phyloP scores from a whole-genome alignment of 2,113 vertebrate species.

The Laterallus jamaicensis region DNA sequence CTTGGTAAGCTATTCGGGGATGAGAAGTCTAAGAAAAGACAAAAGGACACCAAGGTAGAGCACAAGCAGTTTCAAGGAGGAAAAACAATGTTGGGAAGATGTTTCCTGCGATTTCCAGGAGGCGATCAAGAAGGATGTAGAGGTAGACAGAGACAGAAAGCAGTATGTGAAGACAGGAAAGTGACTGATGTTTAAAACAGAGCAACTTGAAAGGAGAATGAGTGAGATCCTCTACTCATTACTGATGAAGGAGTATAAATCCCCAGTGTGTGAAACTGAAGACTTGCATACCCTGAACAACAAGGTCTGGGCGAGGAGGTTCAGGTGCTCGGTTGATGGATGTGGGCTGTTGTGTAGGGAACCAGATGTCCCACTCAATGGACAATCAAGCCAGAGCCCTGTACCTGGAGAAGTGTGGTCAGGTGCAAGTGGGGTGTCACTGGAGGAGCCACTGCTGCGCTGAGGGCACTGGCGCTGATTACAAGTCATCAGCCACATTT shows the following conservation, averaged over 20 bases:
- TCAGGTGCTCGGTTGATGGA: background rate
- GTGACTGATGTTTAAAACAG: background rate
- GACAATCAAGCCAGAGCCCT: background rate
- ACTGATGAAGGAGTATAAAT: background rate
- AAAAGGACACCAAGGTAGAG: background rate
- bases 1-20: background rate
- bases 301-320: background rate
- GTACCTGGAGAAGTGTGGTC: background rate
- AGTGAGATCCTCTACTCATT: background rate
- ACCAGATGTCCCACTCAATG: accelerated
- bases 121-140: background rate
- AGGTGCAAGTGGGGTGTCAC: background rate
- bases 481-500: background rate
- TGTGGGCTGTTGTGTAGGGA: background rate
- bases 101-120: background rate
- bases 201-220: background rate
- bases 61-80: background rate
- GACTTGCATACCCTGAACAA: background rate
- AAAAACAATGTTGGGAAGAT: background rate
- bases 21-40: background rate
- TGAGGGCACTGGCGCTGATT: background rate
- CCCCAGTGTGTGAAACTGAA: accelerated
- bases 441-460: background rate
- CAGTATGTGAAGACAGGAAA: background rate
- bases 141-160: background rate